Evolutionary conservation across 2,888 invertebrate species (phyloP), one percentile per base, ranked within the genome.

Genomic region (Tenthredo amoena): DNA sequence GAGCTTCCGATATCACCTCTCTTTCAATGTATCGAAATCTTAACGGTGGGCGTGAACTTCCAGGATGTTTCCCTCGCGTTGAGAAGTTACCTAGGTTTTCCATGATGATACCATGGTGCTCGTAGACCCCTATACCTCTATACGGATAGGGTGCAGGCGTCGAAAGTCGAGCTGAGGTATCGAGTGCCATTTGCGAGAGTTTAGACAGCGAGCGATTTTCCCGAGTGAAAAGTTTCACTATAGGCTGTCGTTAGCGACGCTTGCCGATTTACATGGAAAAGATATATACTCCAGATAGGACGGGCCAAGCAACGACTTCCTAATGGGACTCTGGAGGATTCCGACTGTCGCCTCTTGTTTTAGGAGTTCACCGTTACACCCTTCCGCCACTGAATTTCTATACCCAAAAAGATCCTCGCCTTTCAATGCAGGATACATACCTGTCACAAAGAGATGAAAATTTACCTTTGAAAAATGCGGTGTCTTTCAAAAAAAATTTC

Each of bases 311-410:
- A 83, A 71, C 83, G 83, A 71, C 68, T 83, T 87, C 87, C 87
- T 90, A 89, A 89, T 89, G 89, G 88, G 87, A 82, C 88, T 87
- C 87, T 47, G 79, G 88, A 86, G 90, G 87, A 87, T 90, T 90
- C 87, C 86, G 84, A 88, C 83, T 85, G 86, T 86, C 84, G 83
- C 81, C 87, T 86, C 86, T 87, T 85, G 88, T 87, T 88, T 87
- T 71, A 50, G 85, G 26, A 31, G 37, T 26, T 40, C 26, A 21
- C 43, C 65, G 31, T 77, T 43, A 58, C 50, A 18, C 47, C 43
- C 72, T 21, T 40, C 37, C 37, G 34, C 18, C 2, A 34, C 84
- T 10, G 18, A 26, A 85, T 65, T 79, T 81, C 40, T 5, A 50
- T 58, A 43, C 62, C 21, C 58, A 21, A 12, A 71, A 40, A 34